Percentiles rank a stretch among this genome's conserved stretches.
Conservation (phyloP, 2,113 vertebrate genomes). For the Pedetes capensis region DNA sequence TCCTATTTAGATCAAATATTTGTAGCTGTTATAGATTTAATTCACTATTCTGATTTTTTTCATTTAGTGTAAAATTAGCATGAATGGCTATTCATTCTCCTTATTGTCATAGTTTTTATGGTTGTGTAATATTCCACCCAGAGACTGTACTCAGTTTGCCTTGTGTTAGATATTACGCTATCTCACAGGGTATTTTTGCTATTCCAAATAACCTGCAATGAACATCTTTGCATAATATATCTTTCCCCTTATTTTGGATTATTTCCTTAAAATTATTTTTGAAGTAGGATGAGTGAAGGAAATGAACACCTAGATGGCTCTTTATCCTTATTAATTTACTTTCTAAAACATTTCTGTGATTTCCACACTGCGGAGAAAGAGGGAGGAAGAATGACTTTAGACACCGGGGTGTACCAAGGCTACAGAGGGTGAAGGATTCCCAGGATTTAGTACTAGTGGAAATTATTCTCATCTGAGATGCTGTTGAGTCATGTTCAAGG, state of each 20-base stretch:
- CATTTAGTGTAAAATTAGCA: not conserved
- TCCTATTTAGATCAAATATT: not conserved
- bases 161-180: not conserved
- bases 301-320: not conserved
- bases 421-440: not conserved
- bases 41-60: not conserved
- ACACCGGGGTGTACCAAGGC: not conserved
- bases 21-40: not conserved
- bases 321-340: not conserved
- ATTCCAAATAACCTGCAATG: not conserved
- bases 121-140: not conserved
- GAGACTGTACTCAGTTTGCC: not conserved
- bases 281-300: not conserved
- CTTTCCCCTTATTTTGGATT: not conserved
- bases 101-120: not conserved
- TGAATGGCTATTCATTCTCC: not conserved
- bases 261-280: constrained; percentile 30
- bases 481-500: not conserved
- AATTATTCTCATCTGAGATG: not conserved
- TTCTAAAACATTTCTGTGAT: not conserved
- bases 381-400: not conserved
- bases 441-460: not conserved
- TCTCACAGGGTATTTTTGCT: not conserved
- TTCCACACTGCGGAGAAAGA: too few relatives aligned
- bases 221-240: not conserved